Conservation (phyloP, 2,888 invertebrate species). For the Dendrolimus houi region DNA sequence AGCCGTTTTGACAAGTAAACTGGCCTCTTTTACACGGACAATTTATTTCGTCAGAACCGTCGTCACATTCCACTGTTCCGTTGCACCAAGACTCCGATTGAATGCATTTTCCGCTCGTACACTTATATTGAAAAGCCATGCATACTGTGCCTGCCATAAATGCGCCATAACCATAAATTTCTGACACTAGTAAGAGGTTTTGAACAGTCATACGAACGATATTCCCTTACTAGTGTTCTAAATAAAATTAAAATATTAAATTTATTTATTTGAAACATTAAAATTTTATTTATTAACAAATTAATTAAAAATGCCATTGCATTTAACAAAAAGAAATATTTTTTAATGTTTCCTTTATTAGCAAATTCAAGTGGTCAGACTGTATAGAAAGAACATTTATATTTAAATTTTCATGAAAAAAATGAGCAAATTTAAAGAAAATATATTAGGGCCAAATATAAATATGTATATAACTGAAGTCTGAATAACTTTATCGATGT, state of each 20-base stretch:
- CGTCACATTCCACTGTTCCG: constrained; percentile 64
- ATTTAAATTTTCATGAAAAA: neutral
- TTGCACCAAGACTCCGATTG: constrained; percentile 70
- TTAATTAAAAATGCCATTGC: neutral
- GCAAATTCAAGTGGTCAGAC: neutral
- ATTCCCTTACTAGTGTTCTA: constrained; percentile 14
- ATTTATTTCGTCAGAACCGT: constrained; percentile 61
- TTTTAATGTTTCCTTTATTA: neutral
- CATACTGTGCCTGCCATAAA: constrained; percentile 64
- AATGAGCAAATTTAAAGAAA: neutral
- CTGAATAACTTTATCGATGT: neutral
- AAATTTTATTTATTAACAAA: constrained; percentile 1
- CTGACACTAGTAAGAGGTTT: constrained; percentile 21
- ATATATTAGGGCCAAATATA: neutral
- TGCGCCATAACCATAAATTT: constrained; percentile 50
- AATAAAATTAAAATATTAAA: constrained; percentile 10
- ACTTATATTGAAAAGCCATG: constrained; percentile 78
- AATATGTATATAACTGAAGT: neutral
- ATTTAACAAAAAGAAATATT: neutral
- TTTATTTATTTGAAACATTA: constrained; percentile 6
- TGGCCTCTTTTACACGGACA: constrained; percentile 67
- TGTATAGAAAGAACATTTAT: neutral
- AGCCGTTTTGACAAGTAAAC: constrained; percentile 78
- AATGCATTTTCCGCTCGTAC: constrained; percentile 79
- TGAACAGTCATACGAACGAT: neutral